Percentiles rank a stretch among this genome's conserved stretches.
phyloP scores from a whole-genome alignment of 2,113 vertebrate genomes.

The Periophthalmodon schlosseri region DNA sequence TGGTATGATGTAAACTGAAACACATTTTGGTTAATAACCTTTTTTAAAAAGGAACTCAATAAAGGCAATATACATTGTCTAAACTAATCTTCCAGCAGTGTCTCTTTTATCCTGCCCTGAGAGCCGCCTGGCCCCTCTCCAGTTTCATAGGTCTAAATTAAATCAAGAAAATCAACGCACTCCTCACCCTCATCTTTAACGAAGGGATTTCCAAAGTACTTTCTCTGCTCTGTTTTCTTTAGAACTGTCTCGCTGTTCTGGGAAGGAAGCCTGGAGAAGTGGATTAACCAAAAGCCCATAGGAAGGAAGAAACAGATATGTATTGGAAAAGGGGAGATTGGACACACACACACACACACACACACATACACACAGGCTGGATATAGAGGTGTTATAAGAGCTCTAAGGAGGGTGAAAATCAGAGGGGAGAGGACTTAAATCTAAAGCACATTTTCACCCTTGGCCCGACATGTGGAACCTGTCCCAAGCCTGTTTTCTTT shows the following conservation, averaged over 20 bases:
- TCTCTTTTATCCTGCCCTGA: conserved; percentile 37
- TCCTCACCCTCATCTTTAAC: conserved; percentile 68
- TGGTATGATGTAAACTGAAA: not conserved
- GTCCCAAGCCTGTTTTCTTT: conserved; percentile 67
- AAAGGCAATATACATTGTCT: conserved; percentile 21
- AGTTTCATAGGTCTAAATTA: conserved; percentile 74
- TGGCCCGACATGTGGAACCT: conserved; percentile 68
- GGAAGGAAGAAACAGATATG: conserved; percentile 74
- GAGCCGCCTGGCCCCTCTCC: conserved; percentile 40
- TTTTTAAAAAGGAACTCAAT: not conserved
- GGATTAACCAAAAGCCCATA: conserved; percentile 73
- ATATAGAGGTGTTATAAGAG: conserved; percentile 57
- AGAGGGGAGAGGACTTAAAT: conserved; percentile 55
- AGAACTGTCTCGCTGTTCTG: conserved; percentile 71
- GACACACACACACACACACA: conserved; percentile 47
- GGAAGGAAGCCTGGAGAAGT: conserved; percentile 67
- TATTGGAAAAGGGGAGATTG: conserved; percentile 42
- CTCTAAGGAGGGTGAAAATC: conserved; percentile 50
- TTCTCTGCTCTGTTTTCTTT: conserved; percentile 72
- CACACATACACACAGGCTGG: conserved; percentile 29
- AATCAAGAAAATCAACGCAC: conserved; percentile 76
- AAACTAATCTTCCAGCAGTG: conserved; percentile 21
- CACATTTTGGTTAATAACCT: no score
- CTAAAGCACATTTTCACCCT: conserved; percentile 72
- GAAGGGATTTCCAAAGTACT: conserved; percentile 72